Evolutionary conservation across 2,888 invertebrate genomes (phyloP).

Genomic region (Xanthorhoe designata): DNA sequence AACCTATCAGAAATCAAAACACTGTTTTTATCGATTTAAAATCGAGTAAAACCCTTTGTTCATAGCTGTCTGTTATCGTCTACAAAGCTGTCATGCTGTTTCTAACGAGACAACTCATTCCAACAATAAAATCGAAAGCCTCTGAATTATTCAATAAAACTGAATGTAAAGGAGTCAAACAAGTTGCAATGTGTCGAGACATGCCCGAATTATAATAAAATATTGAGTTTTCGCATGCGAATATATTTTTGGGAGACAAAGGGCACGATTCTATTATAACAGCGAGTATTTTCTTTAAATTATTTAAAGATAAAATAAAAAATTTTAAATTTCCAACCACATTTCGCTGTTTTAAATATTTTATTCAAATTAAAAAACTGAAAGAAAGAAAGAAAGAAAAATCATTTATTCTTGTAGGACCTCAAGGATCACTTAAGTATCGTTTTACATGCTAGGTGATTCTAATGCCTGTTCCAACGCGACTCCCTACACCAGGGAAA

Average conservation of each 20-base stretch:
- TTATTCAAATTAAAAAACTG: no score
- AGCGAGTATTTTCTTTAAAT: slow-evolving; percentile 27
- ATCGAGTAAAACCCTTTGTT: slow-evolving; percentile 40
- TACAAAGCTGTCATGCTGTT: slow-evolving; percentile 51
- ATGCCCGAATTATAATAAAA: slow-evolving; percentile 73
- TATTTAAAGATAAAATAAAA: not conserved
- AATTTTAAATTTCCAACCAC: not conserved
- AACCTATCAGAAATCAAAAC: slow-evolving; percentile 20
- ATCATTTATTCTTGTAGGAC: no score
- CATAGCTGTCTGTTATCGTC: slow-evolving; percentile 42
- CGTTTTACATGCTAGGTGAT: no score
- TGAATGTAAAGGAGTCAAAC: slow-evolving; percentile 70
- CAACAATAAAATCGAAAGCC: slow-evolving; percentile 66
- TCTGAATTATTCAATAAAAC: slow-evolving; percentile 81
- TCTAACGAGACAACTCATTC: slow-evolving; percentile 69
- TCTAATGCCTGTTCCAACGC: no score
- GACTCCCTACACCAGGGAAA: no score
- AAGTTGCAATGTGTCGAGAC: slow-evolving; percentile 72
- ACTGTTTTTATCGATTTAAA: slow-evolving; percentile 26
- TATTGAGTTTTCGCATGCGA: slow-evolving; percentile 56
- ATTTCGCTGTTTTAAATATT: not conserved
- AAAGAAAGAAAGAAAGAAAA: no score
- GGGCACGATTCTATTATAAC: slow-evolving; percentile 43
- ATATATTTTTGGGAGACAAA: slow-evolving; percentile 47
- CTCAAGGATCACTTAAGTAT: no score